These are phyloP conservation scores for Seriola dumerili DNA, from an alignment of 2,113 vertebrate genomes.

Conservation along the genomic window DNA sequence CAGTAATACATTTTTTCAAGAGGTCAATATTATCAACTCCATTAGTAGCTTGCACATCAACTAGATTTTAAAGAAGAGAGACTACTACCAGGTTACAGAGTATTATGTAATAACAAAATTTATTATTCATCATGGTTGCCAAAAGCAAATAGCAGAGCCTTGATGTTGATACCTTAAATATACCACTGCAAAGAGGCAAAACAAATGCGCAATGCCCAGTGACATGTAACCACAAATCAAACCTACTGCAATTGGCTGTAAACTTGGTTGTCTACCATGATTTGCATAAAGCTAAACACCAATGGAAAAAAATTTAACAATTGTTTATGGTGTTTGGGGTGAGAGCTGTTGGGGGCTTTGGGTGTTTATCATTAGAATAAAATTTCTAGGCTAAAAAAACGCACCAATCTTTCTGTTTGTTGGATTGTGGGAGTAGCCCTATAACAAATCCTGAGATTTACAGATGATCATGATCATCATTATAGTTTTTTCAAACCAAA, in stretches of 20 bases:
- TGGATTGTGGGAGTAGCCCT: neutral
- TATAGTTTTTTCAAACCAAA: neutral
- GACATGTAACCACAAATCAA: neutral
- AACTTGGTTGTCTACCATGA: neutral
- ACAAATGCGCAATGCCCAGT: neutral
- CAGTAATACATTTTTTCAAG: neutral
- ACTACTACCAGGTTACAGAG: constrained; percentile 8
- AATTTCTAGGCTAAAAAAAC: neutral
- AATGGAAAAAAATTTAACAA: neutral
- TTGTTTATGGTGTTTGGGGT: neutral
- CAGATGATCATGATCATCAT: neutral
- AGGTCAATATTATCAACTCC: neutral
- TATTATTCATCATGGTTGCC: constrained; percentile 14
- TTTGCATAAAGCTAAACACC: constrained; percentile 5
- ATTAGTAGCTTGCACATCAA: neutral
- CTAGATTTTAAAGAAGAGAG: constrained; percentile 14
- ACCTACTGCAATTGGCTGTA: constrained; percentile 10
- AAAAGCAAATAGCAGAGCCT: constrained; percentile 34
- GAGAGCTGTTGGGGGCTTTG: neutral
- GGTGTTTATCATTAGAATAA: constrained; percentile 1
- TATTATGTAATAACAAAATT: constrained; percentile 22
- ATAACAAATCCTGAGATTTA: constrained; percentile 8
- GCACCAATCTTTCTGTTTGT: neutral
- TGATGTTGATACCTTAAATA: constrained; percentile 2
- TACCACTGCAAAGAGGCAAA: neutral